Conservation (phyloP, 2,797 vertebrate species). For the Coendou prehensilis region DNA sequence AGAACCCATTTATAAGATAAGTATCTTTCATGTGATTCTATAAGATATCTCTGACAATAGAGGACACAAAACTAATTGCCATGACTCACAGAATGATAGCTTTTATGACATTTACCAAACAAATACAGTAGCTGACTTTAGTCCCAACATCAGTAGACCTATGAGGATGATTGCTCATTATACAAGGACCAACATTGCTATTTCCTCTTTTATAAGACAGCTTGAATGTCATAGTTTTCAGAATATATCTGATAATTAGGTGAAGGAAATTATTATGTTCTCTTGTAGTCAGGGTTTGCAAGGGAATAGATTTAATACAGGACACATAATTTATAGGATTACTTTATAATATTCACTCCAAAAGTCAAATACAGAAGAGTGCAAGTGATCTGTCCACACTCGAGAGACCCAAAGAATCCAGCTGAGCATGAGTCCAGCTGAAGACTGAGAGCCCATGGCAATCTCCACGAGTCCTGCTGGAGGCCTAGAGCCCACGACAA, state of each 20-base stretch:
- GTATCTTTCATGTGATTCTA: not conserved
- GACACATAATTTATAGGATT: no score
- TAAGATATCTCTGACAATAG: not conserved
- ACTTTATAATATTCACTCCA: no score
- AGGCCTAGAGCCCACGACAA: no score
- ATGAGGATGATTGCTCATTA: not conserved
- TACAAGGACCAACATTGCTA: not conserved
- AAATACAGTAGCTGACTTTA: conserved; percentile 1
- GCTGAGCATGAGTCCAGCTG: no score
- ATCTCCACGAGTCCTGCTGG: no score
- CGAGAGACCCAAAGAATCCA: no score
- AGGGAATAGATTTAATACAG: no score
- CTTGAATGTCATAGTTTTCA: not conserved
- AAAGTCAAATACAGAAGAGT: no score
- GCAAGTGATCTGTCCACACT: no score
- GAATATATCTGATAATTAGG: not conserved
- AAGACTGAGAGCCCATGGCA: no score
- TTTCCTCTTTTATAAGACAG: not conserved
- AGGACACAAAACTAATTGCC: not conserved
- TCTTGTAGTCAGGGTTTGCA: no score
- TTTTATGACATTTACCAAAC: not conserved
- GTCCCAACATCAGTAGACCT: not conserved
- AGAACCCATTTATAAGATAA: not conserved
- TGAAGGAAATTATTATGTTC: not conserved
- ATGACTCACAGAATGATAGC: not conserved